A percentile compares a stretch with the other conserved stretches of the same genome.
phyloP scores from a whole-genome alignment of 2,797 vertebrate species.

The Salmo trutta region DNA sequence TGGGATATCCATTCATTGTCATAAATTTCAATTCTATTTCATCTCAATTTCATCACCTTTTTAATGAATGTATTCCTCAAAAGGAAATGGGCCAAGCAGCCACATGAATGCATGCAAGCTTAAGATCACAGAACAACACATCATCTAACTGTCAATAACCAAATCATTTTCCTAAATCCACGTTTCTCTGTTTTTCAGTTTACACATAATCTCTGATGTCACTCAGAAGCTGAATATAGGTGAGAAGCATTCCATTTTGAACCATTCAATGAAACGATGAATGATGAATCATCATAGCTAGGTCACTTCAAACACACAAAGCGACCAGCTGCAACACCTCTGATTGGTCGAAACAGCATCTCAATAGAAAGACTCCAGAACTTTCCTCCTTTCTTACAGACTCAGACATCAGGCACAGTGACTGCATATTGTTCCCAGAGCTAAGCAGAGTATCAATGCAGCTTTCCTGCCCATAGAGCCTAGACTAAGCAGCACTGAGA shows the following conservation, averaged over 20 bases:
- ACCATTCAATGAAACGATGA: not conserved
- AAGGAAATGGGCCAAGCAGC: too few relatives aligned
- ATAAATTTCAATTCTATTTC: conserved; percentile 56
- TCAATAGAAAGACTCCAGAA: conserved; percentile 24
- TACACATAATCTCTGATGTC: too few relatives aligned
- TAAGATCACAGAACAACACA: not conserved
- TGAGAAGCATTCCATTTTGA: not conserved
- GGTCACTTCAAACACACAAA: conserved; percentile 26
- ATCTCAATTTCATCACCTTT: conserved; percentile 34
- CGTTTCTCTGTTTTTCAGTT: too few relatives aligned
- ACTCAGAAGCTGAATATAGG: too few relatives aligned
- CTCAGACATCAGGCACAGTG: conserved; percentile 59
- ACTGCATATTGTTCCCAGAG: conserved; percentile 46
- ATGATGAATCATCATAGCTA: not conserved
- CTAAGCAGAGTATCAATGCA: conserved; percentile 58
- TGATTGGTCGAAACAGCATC: conserved; percentile 32
- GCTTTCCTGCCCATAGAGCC: conserved; percentile 69
- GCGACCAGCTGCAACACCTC: conserved; percentile 28
- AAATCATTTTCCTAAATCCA: not conserved
- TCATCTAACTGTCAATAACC: not conserved
- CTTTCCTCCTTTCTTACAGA: conserved; percentile 44
- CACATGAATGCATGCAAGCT: not conserved
- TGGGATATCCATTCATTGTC: conserved; percentile 58
- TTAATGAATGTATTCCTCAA: not conserved
- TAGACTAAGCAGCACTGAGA: conserved; percentile 68